Base-by-base conservation (phyloP, 2,797 vertebrate species). In the Rhynchotus rufescens region DNA sequence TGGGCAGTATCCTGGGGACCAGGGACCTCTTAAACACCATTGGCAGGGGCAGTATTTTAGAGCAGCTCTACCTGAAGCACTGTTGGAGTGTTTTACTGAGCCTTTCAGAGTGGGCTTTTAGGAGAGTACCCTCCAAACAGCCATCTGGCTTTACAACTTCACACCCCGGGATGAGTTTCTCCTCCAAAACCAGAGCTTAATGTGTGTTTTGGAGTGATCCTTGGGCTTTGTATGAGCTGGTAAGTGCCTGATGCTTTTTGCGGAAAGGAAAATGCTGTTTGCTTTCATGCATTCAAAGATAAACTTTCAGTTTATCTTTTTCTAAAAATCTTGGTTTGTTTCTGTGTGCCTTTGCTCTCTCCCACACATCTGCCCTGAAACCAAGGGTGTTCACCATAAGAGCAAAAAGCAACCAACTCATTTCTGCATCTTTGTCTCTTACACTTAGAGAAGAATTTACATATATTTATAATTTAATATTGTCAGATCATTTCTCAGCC, bases 181-280 rank as follows among this genome's bases (percentile, higher is more conserved):
- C 6, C 44, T 74, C 16, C 6, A 19, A 6, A 52, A 84, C 61
- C 57, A 44, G 78, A 74, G 25, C 51, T 86, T 86, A 54, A 42
- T 1, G 0, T 0, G 0, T 12, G 3, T 68, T 76, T 64, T n/a
- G 28, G 45, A 47, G 68, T 51, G 23, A 10, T 23, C 22, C 42
- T 75, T 68, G 28, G 5, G 47, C 68, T 81, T n/a, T 4, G 8
- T 59, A 12, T 56, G 75, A 56, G 42, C 42, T 79, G 44, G 17
- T 36, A 71, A 57, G 85, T 26, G 60, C 60, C 25, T 3, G 23
- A 10, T 54, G 72, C 22, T 89, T 94, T 88, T 56, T 51, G 23
- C 25, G 10, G 21, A 10, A 22, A 22, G 10, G 45, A 42, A 49
- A 80, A 17, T 14, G 23, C 42, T 47, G 14, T 68, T 84, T 77